These are phyloP conservation scores for Dreissena polymorpha DNA, from an alignment of 1,140 invertebrate genomes.

Conservation along the genomic window DNA sequence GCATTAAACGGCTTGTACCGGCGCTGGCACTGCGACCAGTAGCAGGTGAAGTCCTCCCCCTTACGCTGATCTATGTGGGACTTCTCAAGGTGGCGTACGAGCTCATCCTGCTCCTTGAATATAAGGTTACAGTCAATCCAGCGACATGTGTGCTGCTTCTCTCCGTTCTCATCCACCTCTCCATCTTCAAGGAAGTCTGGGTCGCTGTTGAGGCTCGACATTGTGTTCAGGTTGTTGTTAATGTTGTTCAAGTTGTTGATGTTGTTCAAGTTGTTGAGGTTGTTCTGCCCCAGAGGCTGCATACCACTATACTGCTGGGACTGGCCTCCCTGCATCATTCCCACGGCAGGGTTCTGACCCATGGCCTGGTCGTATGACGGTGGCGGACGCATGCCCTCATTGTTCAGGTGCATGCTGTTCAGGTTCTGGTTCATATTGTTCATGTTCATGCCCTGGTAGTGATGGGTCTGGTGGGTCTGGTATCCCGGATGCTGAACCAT, in stretches of 20 bases:
- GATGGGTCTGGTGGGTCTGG: constrained; percentile 22
- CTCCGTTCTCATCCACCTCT: constrained; percentile 71
- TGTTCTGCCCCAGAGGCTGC: constrained; percentile 59
- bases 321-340: constrained; percentile 57
- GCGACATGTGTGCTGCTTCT: constrained; percentile 82
- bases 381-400: constrained; percentile 67
- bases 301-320: constrained; percentile 58
- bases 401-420: constrained; percentile 34
- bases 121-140: constrained; percentile 92
- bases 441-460: constrained; percentile 46
- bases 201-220: constrained; percentile 55
- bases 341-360: constrained; percentile 49
- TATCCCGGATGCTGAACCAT: constrained; percentile 44
- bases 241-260: constrained; percentile 63
- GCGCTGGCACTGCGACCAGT: constrained; percentile 93
- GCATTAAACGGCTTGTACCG: constrained; percentile 95
- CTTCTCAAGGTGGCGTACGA: constrained; percentile 95
- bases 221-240: constrained; percentile 61
- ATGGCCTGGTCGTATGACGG: constrained; percentile 76
- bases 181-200: constrained; percentile 57
- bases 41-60: constrained; percentile 94
- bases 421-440: constrained; percentile 52
- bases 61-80: constrained; percentile 92
- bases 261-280: constrained; percentile 61
- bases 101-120: constrained; percentile 88